Evolutionary conservation across 2,888 invertebrate species (phyloP), one percentile per base, ranked within the genome.

Genomic region (Stenurella melanura): DNA sequence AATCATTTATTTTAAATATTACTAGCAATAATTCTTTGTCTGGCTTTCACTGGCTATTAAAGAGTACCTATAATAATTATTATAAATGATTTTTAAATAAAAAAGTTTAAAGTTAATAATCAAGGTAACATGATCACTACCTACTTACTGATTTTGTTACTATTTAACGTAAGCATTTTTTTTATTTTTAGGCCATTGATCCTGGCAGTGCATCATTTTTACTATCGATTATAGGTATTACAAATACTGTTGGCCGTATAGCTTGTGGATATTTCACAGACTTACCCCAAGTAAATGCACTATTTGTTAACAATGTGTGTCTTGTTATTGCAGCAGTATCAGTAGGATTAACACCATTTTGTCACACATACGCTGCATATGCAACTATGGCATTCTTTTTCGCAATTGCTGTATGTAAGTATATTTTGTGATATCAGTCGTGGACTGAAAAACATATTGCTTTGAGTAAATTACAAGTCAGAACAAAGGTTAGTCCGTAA

Each of bases 211-310:
- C 96, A 0, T 94, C 95, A 1, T 94, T 94, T 89, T 90, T 96
- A 74, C 87, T 96, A 19, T 96, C 96, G 0, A 94, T 96, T 78
- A 96, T 97, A 86, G 97, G 97, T 77, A 97, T 98, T 79, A 97
- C 97, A 34, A 98, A 98, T 90, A 98, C 97, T 0, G 89, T 98
- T 79, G 98, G 98, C 19, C 95, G 98, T 90, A 94, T 98, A 67
- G 90, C 94, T 66, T 96, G 96, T 87, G 98, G 98, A 26, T 96
- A 95, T 90, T 93, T 98, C 38, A 97, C 98, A 0, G 96, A 97
- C 91, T 96, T 98, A 87, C 96, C 96, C 0, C 93, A 94, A 91
- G 96, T 98, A 84, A 96, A 98, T 90, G 95, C 98, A 0, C 91
- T 99, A 18, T 90, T 97, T 85, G 93, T 99, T 85, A 98, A 98